Evolutionary conservation across 2,797 vertebrate genomes (phyloP).

Genomic region (Dermochelys coriacea): DNA sequence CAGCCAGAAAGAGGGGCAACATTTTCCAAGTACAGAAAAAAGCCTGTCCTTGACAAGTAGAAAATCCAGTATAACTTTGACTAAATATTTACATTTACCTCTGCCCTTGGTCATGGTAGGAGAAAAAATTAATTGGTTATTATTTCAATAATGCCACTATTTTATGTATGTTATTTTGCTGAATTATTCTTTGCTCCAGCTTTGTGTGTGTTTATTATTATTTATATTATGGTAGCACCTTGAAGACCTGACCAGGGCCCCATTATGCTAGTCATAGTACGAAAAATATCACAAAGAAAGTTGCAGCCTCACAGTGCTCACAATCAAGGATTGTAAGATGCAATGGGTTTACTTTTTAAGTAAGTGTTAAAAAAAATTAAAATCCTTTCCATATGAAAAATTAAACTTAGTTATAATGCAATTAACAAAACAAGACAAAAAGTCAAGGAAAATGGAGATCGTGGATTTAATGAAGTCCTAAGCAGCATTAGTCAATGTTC

Average conservation of each 20-base stretch:
- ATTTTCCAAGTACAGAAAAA: not conserved
- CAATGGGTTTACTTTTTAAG: not conserved
- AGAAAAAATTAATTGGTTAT: not conserved
- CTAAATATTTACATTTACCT: not conserved
- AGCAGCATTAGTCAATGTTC: not conserved
- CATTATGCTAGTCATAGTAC: not conserved
- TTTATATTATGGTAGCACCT: not conserved
- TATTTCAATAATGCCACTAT: not conserved
- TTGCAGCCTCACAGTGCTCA: not conserved
- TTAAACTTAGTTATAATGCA: not conserved
- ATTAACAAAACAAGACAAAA: not conserved
- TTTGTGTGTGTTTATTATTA: not conserved
- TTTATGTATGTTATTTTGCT: not conserved
- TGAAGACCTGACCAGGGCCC: not conserved
- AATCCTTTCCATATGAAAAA: not conserved
- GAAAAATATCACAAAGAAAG: not conserved
- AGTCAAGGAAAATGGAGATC: not conserved
- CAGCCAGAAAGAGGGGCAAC: not conserved
- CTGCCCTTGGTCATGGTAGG: not conserved
- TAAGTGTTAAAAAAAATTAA: not conserved
- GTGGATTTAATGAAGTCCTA: not conserved
- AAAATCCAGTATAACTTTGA: not conserved
- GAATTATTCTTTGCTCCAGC: not conserved
- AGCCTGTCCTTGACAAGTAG: not conserved
- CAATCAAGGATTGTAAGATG: not conserved